These are phyloP conservation scores for Trypoxylon attenuatum DNA, from an alignment of 2,888 invertebrate genomes.

Conservation along the genomic window DNA sequence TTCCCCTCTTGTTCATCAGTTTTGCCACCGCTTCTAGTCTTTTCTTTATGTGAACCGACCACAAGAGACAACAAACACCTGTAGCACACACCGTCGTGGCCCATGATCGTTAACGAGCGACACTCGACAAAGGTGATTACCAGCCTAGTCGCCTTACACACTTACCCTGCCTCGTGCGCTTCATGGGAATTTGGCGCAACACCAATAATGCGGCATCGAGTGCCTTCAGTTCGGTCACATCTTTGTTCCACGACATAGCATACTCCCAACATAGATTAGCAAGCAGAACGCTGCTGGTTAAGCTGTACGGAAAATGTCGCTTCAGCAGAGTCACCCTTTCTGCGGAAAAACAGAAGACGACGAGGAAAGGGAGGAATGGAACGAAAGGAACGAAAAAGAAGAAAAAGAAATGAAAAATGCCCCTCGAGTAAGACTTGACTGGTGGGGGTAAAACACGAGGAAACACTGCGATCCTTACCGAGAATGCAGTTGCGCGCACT, in stretches of 20 bases:
- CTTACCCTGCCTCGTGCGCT: conserved; percentile 80
- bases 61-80: conserved; percentile 89
- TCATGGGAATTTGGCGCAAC: conserved; percentile 80
- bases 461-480: conserved; percentile 51
- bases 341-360: too few relatives aligned
- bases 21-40: conserved; percentile 85
- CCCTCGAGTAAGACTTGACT: not conserved
- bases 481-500: conserved; percentile 58
- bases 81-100: not conserved
- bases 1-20: conserved; percentile 87
- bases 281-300: conserved; percentile 85
- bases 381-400: too few relatives aligned
- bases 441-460: too few relatives aligned
- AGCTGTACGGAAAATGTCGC: conserved; percentile 90
- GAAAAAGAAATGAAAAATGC: conserved; percentile 7
- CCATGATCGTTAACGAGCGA: too few relatives aligned
- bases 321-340: conserved; percentile 76
- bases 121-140: too few relatives aligned
- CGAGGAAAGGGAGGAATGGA: too few relatives aligned
- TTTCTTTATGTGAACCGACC: conserved; percentile 92
- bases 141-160: not conserved
- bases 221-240: conserved; percentile 80
- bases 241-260: conserved; percentile 89
- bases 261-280: conserved; percentile 96
- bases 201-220: conserved; percentile 84